A percentile compares a stretch with the other conserved stretches of the same genome.
These are phyloP conservation scores for Pogonocichla stellata DNA, from an alignment of 2,113 vertebrate species.

Conservation along the genomic window DNA sequence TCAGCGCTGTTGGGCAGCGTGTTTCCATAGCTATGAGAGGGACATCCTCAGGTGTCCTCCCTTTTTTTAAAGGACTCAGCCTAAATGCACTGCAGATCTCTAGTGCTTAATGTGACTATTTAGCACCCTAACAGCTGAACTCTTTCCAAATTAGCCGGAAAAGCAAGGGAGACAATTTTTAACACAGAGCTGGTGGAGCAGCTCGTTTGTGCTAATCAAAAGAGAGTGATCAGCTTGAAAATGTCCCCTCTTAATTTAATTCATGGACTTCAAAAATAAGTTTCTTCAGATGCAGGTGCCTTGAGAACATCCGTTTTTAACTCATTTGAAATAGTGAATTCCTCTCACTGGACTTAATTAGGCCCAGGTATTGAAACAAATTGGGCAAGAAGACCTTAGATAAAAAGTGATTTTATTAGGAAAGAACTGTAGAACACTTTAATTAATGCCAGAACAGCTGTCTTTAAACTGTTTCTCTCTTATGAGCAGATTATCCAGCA, in stretches of 20 bases:
- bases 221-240: conserved; percentile 4
- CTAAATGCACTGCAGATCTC: background rate
- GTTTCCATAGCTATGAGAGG: background rate
- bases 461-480: conserved; percentile 30
- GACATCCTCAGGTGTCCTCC: background rate
- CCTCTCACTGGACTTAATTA: conserved; percentile 50
- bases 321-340: background rate
- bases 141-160: background rate
- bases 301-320: conserved; percentile 8
- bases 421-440: background rate
- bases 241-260: conserved; percentile 14
- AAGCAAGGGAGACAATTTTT: background rate
- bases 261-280: conserved; percentile 15
- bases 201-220: conserved; percentile 38
- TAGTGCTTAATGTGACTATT: background rate
- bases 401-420: conserved; percentile 36
- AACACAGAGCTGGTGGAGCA: background rate
- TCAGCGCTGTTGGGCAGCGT: background rate
- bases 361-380: conserved; percentile 52
- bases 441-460: conserved; percentile 42
- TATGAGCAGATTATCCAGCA: background rate
- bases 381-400: background rate
- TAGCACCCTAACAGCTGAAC: background rate
- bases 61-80: background rate
- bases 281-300: conserved; percentile 25